Evolutionary conservation across 2,888 invertebrate species (phyloP).

Genomic region (Chydorus sphaericus): DNA sequence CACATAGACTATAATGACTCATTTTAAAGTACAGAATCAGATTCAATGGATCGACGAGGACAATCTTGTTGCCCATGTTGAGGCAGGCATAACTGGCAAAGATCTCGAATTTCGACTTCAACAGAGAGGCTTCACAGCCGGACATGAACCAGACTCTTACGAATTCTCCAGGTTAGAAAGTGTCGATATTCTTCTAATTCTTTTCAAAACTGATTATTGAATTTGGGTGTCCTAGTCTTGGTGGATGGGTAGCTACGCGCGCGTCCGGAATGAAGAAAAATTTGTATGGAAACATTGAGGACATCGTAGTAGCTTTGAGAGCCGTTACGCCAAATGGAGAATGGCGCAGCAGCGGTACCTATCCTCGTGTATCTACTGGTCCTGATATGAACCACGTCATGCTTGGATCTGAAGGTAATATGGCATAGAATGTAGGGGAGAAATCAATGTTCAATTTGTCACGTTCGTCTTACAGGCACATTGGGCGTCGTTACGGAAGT

Average conservation of each 20-base stretch:
- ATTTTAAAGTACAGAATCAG: conserved; percentile 42
- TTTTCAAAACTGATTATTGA: neutral
- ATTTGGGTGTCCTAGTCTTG: conserved; percentile 45
- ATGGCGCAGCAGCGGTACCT: conserved; percentile 59
- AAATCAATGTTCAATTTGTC: neutral
- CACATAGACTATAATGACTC: neutral
- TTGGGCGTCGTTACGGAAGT: conserved; percentile 93
- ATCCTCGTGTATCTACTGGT: conserved; percentile 81
- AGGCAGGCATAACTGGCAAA: conserved; percentile 87
- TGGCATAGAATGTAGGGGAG: too few species aligned
- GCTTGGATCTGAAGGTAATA: conserved; percentile 82
- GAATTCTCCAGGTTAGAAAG: conserved; percentile 79
- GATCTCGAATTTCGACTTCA: conserved; percentile 76
- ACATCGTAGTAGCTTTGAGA: conserved; percentile 74
- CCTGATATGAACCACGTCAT: conserved; percentile 87
- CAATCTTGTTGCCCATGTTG: conserved; percentile 64
- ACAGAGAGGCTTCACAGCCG: conserved; percentile 65
- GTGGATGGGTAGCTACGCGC: conserved; percentile 93
- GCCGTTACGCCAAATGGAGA: conserved; percentile 74
- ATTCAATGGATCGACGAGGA: conserved; percentile 83
- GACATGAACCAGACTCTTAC: conserved; percentile 96
- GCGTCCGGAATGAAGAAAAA: conserved; percentile 99
- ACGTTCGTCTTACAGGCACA: conserved; percentile 56
- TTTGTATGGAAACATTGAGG: conserved; percentile 93
- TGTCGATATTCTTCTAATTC: neutral